Evolutionary conservation across 2,113 vertebrate genomes (phyloP).

Genomic region (Leptocoma aspasia): DNA sequence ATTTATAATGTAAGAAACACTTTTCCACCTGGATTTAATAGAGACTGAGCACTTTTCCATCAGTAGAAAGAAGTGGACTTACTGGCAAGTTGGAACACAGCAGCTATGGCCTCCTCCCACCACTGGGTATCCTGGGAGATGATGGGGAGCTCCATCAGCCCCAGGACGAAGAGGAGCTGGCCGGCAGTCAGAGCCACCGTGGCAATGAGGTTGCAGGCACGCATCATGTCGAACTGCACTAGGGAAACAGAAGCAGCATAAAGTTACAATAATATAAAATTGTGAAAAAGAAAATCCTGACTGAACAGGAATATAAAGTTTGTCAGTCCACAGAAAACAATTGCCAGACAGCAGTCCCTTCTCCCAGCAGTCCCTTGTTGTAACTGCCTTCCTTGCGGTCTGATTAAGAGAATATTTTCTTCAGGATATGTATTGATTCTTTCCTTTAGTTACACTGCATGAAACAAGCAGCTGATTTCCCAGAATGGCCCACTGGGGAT

Average conservation of each 20-base stretch:
- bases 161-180: slow-evolving; percentile 92
- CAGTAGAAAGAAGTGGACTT: slow-evolving; percentile 70
- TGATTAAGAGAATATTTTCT: not conserved
- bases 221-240: slow-evolving; percentile 99
- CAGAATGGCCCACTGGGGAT: not conserved
- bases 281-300: not conserved
- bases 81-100: slow-evolving; percentile 96
- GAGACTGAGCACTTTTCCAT: not conserved
- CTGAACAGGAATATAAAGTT: not conserved
- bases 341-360: not conserved
- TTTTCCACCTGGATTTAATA: not conserved
- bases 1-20: not conserved
- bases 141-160: slow-evolving; percentile 85
- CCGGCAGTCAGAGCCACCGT: slow-evolving; percentile 88
- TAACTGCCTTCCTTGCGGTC: not conserved
- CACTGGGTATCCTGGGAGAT: slow-evolving; percentile 91
- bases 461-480: not conserved
- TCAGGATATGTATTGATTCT: not conserved
- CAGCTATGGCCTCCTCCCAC: slow-evolving; percentile 99
- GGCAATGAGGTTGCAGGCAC: slow-evolving; percentile 95
- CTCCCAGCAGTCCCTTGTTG: not conserved
- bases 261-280: not conserved
- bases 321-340: not conserved
- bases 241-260: not conserved
- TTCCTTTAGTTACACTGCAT: not conserved